Percentiles rank a stretch among this genome's conserved stretches.
phyloP scores from a whole-genome alignment of 2,888 invertebrate species.

The Slavum lentiscoides region DNA sequence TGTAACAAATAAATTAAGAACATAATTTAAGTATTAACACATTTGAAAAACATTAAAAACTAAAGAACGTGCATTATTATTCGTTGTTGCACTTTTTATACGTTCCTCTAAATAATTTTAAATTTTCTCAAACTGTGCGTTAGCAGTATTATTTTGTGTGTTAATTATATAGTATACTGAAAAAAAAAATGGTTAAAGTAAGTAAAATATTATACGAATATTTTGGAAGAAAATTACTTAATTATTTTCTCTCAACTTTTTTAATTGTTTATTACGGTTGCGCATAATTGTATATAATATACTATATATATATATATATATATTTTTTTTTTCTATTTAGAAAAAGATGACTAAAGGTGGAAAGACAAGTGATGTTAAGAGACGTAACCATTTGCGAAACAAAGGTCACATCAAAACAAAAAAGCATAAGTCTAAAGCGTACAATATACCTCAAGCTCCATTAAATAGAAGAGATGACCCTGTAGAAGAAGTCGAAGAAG shows the following conservation, averaged over 20 bases:
- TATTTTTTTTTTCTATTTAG: constrained; percentile 8
- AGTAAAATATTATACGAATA: constrained; percentile 6
- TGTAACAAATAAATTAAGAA: neutral
- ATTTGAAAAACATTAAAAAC: neutral
- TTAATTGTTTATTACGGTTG: no score
- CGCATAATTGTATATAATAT: no score
- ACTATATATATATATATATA: no score
- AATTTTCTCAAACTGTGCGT: no score
- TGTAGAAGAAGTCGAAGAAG: constrained; percentile 55
- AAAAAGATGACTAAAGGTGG: constrained; percentile 37
- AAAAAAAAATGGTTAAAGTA: constrained; percentile 31
- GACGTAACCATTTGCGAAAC: constrained; percentile 55
- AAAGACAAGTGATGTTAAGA: constrained; percentile 54
- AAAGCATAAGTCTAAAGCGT: constrained; percentile 52
- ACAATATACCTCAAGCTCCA: constrained; percentile 49
- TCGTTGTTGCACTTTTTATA: no score
- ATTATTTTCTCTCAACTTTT: no score
- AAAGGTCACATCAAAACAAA: constrained; percentile 54
- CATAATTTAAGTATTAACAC: neutral
- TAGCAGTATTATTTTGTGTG: neutral
- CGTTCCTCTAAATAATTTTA: no score
- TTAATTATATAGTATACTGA: neutral
- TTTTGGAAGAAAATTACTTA: neutral
- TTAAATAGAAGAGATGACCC: constrained; percentile 38
- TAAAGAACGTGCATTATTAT: neutral